A percentile compares a stretch with the other conserved stretches of the same genome.
Evolutionary conservation across 2,888 invertebrate species (phyloP).

Genomic region (Andrena bucephala): DNA sequence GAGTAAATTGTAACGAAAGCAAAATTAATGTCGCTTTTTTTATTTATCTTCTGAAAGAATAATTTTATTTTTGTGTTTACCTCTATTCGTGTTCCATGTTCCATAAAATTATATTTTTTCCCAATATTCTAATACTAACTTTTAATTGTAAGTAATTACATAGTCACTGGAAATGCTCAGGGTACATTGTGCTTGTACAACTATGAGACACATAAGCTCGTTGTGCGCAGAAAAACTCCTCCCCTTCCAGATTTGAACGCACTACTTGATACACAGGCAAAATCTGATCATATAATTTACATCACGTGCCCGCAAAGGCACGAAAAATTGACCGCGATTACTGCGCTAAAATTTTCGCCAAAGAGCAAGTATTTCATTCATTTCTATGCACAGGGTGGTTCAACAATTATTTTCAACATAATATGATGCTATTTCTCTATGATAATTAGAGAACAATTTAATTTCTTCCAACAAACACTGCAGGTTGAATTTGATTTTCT

Average conservation of each 20-base stretch:
- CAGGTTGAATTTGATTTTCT: no score
- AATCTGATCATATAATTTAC: conserved; percentile 59
- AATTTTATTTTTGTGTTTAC: not conserved
- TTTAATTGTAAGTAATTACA: conserved; percentile 65
- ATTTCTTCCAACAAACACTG: no score
- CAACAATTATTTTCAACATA: not conserved
- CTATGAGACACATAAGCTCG: conserved; percentile 56
- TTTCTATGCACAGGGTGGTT: not conserved
- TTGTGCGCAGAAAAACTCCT: conserved; percentile 62
- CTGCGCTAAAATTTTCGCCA: conserved; percentile 86
- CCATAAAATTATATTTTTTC: not conserved
- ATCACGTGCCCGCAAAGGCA: conserved; percentile 66
- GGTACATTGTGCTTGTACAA: conserved; percentile 72
- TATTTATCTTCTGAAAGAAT: not conserved
- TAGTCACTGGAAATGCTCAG: conserved; percentile 68
- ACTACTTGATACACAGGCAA: conserved; percentile 60
- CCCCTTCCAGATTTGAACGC: conserved; percentile 62
- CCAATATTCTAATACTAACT: not conserved
- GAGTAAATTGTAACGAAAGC: no score
- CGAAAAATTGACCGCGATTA: conserved; percentile 60
- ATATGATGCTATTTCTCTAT: no score
- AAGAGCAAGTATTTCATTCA: conserved; percentile 84
- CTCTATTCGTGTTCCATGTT: not conserved
- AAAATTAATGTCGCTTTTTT: not conserved
- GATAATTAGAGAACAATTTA: no score